Percentiles rank a stretch among this genome's conserved stretches.
Evolutionary conservation across 2,888 invertebrate genomes (phyloP).

Genomic region (Lacanobia oleracea): DNA sequence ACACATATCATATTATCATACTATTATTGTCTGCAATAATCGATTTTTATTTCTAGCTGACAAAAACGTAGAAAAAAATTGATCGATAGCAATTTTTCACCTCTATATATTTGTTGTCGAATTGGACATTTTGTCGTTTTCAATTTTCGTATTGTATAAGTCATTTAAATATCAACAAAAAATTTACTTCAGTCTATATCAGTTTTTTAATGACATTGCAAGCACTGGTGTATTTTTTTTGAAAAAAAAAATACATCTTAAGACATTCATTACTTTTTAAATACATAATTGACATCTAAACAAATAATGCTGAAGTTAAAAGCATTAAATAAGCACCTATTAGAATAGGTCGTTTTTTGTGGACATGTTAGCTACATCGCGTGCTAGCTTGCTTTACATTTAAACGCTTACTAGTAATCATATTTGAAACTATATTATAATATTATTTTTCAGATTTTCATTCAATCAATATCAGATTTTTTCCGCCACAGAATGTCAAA

Average conservation of each 20-base stretch:
- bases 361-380: slow-evolving; percentile 24
- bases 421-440: slow-evolving; percentile 21
- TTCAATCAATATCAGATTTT: background rate
- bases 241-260: slow-evolving; percentile 16
- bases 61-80: slow-evolving; percentile 36
- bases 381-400: slow-evolving; percentile 33
- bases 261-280: slow-evolving; percentile 35
- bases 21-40: slow-evolving; percentile 76
- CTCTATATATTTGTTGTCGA: slow-evolving; percentile 3
- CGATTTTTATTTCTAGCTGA: slow-evolving; percentile 61
- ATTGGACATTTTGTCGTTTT: background rate
- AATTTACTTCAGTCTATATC: slow-evolving; percentile 51
- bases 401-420: background rate
- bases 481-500: slow-evolving; percentile 1
- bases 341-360: slow-evolving; percentile 9
- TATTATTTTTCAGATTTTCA: slow-evolving; percentile 2
- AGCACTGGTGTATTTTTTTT: slow-evolving; percentile 27
- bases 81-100: background rate
- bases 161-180: slow-evolving; percentile 41
- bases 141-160: slow-evolving; percentile 12
- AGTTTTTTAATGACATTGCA: slow-evolving; percentile 42
- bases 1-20: slow-evolving; percentile 64
- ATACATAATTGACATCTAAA: slow-evolving; percentile 57
- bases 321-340: slow-evolving; percentile 26
- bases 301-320: slow-evolving; percentile 28